Evolutionary conservation across 2,113 vertebrate genomes (phyloP).

Genomic region (Leucoraja erinaceus): DNA sequence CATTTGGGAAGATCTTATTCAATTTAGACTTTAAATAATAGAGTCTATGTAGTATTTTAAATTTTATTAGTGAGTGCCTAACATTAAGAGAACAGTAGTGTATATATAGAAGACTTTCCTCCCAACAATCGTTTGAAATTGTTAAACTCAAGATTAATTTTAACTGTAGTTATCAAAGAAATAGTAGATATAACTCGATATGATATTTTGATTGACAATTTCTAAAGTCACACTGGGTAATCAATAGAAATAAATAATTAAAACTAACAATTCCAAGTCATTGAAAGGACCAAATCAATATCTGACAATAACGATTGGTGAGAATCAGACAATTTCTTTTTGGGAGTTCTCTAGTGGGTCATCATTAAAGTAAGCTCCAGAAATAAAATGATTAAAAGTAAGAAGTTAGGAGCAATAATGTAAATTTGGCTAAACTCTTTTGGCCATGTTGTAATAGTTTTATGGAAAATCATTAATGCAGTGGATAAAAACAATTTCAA

Average conservation of each 20-base stretch:
- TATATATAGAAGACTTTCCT: too few relatives aligned
- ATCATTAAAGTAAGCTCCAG: not conserved
- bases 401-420: not conserved
- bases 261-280: not conserved
- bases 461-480: not conserved
- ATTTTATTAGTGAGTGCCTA: too few relatives aligned
- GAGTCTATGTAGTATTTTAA: too few relatives aligned
- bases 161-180: not conserved
- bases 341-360: not conserved
- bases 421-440: not conserved
- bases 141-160: not conserved
- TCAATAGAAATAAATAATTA: not conserved
- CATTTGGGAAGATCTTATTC: too few relatives aligned
- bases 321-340: not conserved
- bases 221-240: not conserved
- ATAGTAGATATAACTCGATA: not conserved
- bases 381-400: slow-evolving; percentile 9
- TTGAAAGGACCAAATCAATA: not conserved
- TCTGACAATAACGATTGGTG: not conserved
- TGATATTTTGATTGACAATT: not conserved
- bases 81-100: too few relatives aligned
- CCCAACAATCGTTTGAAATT: too few relatives aligned
- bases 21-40: too few relatives aligned
- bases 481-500: not conserved
- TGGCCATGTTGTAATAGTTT: not conserved